Evolutionary conservation across 2,797 vertebrate species (phyloP).

Genomic region (Strix occidentalis): DNA sequence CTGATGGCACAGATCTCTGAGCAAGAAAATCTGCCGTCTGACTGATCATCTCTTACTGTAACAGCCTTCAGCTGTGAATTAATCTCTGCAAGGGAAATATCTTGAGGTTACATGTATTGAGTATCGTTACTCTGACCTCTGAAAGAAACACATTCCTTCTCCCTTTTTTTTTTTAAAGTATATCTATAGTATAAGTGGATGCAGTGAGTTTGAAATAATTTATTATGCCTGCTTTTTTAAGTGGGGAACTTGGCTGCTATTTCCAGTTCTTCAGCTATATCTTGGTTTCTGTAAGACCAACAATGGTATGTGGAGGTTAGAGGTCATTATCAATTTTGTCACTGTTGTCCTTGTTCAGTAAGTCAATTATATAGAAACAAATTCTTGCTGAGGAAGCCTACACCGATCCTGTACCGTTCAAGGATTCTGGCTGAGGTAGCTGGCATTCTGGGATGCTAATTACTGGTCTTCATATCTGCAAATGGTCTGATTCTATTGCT

Average conservation of each 20-base stretch:
- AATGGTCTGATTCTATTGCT: background rate
- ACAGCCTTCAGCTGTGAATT: background rate
- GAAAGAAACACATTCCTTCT: background rate
- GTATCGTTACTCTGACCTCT: background rate
- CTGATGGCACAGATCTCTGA: background rate
- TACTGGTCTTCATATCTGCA: background rate
- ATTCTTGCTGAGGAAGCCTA: background rate
- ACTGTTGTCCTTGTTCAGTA: background rate
- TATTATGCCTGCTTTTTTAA: background rate
- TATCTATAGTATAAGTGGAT: background rate
- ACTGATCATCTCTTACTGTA: background rate
- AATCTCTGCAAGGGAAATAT: background rate
- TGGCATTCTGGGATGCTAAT: background rate
- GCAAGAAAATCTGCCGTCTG: background rate
- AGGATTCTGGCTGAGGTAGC: background rate
- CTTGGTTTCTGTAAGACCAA: background rate
- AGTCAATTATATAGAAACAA: too few species aligned
- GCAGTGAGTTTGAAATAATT: background rate
- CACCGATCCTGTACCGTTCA: background rate
- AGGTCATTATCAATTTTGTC: background rate
- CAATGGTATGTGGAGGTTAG: background rate
- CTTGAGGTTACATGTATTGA: background rate
- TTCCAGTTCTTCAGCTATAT: background rate
- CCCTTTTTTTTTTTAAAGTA: background rate
- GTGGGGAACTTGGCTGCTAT: background rate